phyloP scores from a whole-genome alignment of 2,888 invertebrate genomes.

The Drosophila kambysellisi region DNA sequence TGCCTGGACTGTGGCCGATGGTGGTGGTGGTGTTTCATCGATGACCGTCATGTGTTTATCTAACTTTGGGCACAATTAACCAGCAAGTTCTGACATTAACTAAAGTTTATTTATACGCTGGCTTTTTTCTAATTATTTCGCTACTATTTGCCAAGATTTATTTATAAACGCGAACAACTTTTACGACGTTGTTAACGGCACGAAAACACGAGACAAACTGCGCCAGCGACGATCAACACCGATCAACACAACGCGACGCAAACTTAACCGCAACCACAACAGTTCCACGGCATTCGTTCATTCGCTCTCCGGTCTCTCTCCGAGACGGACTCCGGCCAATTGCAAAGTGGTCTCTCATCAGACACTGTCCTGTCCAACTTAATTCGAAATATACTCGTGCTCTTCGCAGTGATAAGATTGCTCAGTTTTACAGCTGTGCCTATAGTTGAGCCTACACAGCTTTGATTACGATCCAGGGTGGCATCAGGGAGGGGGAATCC shows the following conservation, averaged over 20 bases:
- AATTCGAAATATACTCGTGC: background rate
- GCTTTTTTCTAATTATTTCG: constrained; percentile 31
- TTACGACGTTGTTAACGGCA: constrained; percentile 66
- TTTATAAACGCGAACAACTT: constrained; percentile 61
- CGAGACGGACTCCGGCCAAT: constrained; percentile 15
- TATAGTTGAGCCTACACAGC: constrained; percentile 17
- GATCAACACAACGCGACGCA: background rate
- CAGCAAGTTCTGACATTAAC: constrained; percentile 34
- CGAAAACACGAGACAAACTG: constrained; percentile 61
- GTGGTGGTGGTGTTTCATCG: constrained; percentile 32
- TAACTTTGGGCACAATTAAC: constrained; percentile 40
- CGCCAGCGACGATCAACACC: constrained; percentile 31
- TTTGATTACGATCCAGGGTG: constrained; percentile 23
- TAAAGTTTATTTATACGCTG: constrained; percentile 68
- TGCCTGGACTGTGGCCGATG: constrained; percentile 21
- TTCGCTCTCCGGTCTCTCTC: constrained; percentile 7
- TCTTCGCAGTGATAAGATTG: constrained; percentile 54
- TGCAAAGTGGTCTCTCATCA: constrained; percentile 33
- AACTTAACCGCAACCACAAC: constrained; percentile 8
- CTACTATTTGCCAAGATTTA: constrained; percentile 57
- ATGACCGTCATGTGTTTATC: constrained; percentile 49
- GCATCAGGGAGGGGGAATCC: background rate
- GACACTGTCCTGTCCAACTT: constrained; percentile 45
- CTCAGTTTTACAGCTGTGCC: constrained; percentile 23
- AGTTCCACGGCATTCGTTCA: constrained; percentile 7